A percentile compares a stretch with the other conserved stretches of the same genome.
These are phyloP conservation scores for Trichosurus vulpecula DNA, from an alignment of 2,797 vertebrate genomes.

Conservation along the genomic window DNA sequence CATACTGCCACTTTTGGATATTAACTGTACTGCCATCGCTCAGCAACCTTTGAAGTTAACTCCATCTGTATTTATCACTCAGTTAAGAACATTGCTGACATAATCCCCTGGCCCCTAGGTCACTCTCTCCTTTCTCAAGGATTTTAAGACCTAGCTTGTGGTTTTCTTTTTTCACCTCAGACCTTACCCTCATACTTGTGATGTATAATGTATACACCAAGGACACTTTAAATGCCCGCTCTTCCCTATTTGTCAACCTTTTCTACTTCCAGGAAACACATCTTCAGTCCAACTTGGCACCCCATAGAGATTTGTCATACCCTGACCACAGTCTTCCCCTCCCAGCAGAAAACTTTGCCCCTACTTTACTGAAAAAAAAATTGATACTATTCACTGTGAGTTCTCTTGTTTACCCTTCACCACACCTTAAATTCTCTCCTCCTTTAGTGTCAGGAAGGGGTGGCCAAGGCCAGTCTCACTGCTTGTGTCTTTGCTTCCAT, in stretches of 20 bases:
- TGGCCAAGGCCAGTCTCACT: neutral
- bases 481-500: neutral
- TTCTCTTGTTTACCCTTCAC: neutral
- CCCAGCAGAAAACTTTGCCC: too few relatives aligned
- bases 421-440: neutral
- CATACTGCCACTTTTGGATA: neutral
- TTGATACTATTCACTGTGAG: neutral
- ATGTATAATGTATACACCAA: neutral
- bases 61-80: neutral
- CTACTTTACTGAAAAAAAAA: neutral
- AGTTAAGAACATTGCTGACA: neutral
- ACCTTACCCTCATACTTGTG: neutral
- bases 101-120: neutral
- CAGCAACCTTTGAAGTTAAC: neutral
- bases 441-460: neutral
- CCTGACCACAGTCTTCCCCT: too few relatives aligned
- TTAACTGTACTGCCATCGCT: neutral
- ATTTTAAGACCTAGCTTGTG: neutral
- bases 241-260: neutral
- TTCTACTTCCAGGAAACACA: neutral
- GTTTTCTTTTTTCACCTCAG: neutral
- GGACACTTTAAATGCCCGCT: neutral
- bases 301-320: neutral
- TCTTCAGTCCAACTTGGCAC: neutral
- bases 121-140: neutral